Percentiles rank a stretch among this genome's conserved stretches.
Conservation (phyloP, 2,113 vertebrate species). For the Paradisaea rubra region DNA sequence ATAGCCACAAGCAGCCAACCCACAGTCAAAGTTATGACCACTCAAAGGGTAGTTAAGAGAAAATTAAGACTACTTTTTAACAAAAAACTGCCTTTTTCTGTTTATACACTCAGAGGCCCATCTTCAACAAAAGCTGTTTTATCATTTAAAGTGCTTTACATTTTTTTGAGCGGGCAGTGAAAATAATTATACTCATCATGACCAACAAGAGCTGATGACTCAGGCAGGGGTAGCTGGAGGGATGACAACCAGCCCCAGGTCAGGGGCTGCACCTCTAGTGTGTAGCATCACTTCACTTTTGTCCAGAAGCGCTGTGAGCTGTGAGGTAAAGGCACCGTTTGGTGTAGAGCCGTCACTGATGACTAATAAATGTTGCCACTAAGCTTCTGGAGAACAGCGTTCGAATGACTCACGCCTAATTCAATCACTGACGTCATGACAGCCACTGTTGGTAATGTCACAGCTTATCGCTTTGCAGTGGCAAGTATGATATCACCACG, state of each 20-base stretch:
- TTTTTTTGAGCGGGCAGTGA: not conserved
- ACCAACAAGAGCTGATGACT: not conserved
- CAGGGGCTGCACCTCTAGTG: not conserved
- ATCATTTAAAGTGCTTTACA: not conserved
- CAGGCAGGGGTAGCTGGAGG: not conserved
- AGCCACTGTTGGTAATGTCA: slow-evolving; percentile 41
- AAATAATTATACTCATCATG: not conserved
- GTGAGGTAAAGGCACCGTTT: not conserved
- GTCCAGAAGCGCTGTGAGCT: not conserved
- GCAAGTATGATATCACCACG: slow-evolving; percentile 33
- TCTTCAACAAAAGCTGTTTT: not conserved
- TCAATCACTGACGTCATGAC: slow-evolving; percentile 48
- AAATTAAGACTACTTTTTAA: not conserved
- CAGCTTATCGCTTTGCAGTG: slow-evolving; percentile 43
- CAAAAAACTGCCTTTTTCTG: not conserved
- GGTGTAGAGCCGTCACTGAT: slow-evolving; percentile 1
- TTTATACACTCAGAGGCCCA: not conserved
- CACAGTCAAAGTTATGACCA: not conserved
- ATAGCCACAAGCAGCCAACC: not conserved
- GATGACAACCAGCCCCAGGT: not conserved
- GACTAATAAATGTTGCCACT: slow-evolving; percentile 37
- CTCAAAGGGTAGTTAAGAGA: not conserved
- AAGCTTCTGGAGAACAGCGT: slow-evolving; percentile 26
- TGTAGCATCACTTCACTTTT: not conserved
- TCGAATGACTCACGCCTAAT: slow-evolving; percentile 44